These are phyloP conservation scores for Temnothorax rugatulus DNA, from an alignment of 2,888 invertebrate species.

Conservation along the genomic window DNA sequence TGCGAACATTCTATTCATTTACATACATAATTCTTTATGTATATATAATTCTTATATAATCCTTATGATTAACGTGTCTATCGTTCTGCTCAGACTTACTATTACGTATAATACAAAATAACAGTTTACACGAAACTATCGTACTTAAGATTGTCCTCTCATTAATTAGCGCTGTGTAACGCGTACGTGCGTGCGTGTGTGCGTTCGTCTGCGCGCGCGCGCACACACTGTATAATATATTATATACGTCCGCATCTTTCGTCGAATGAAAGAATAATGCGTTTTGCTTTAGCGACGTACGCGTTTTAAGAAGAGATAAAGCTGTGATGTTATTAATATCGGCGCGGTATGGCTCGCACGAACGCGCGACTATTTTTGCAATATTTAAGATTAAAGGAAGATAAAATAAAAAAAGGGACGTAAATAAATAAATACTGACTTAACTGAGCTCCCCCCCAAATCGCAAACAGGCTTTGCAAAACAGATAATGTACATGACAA, in stretches of 20 bases:
- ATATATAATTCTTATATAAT: neutral
- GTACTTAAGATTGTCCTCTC: constrained; percentile 50
- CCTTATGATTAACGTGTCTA: neutral
- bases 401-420: constrained; percentile 17
- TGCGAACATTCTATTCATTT: neutral
- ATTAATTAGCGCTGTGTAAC: constrained; percentile 51
- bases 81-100: constrained; percentile 2
- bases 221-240: constrained; percentile 37
- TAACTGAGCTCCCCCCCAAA: constrained; percentile 2
- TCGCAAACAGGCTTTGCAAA: constrained; percentile 25
- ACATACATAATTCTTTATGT: neutral
- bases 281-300: constrained; percentile 38
- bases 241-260: constrained; percentile 45
- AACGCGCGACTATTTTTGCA: constrained; percentile 73
- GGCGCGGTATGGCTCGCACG: constrained; percentile 53
- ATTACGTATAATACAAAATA: constrained; percentile 17
- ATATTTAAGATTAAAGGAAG: constrained; percentile 60
- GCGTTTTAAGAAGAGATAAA: constrained; percentile 43
- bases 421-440: neutral
- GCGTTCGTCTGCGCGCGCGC: neutral
- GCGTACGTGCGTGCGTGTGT: neutral
- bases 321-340: constrained; percentile 68
- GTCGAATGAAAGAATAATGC: constrained; percentile 21
- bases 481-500: constrained; percentile 21
- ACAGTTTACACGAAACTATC: neutral